These are phyloP conservation scores for Octomys mimax DNA, from an alignment of 2,797 vertebrate species.

Conservation along the genomic window DNA sequence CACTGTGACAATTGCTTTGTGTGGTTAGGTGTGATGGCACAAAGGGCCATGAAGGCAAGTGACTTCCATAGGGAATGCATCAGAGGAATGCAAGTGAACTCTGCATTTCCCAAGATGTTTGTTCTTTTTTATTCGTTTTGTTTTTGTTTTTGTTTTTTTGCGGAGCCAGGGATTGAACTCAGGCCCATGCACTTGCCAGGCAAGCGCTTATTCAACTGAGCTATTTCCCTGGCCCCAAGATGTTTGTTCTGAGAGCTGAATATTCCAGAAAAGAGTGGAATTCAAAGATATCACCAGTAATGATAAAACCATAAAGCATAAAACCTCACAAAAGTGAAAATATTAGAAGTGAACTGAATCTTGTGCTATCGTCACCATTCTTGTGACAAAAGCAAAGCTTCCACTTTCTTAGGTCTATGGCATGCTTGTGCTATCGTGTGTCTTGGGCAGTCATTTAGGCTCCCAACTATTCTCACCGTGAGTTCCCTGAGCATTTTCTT, in stretches of 20 bases:
- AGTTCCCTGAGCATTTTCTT: not conserved
- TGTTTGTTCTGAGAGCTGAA: not conserved
- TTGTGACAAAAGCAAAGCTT: not conserved
- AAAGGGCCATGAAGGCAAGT: not conserved
- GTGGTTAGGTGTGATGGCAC: not conserved
- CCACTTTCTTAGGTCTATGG: not conserved
- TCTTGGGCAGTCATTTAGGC: not conserved
- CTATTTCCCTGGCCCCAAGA: no score
- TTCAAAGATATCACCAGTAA: conserved; percentile 2
- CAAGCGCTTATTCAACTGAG: no score
- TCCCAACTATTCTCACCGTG: not conserved
- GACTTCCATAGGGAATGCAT: not conserved
- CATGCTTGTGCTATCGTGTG: not conserved
- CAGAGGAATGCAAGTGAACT: not conserved
- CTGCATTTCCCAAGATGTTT: not conserved
- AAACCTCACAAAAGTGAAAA: not conserved
- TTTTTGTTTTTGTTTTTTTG: no score
- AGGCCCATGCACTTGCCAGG: no score
- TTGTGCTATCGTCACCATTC: conserved; percentile 3
- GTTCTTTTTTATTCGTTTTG: not conserved
- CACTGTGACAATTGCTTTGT: conserved; percentile 1
- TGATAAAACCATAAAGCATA: not conserved
- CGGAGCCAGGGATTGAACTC: no score
- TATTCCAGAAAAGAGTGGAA: conserved; percentile 10
- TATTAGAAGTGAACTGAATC: not conserved